Evolutionary conservation across 2,113 vertebrate genomes (phyloP).

Genomic region (Peromyscus maniculatus): DNA sequence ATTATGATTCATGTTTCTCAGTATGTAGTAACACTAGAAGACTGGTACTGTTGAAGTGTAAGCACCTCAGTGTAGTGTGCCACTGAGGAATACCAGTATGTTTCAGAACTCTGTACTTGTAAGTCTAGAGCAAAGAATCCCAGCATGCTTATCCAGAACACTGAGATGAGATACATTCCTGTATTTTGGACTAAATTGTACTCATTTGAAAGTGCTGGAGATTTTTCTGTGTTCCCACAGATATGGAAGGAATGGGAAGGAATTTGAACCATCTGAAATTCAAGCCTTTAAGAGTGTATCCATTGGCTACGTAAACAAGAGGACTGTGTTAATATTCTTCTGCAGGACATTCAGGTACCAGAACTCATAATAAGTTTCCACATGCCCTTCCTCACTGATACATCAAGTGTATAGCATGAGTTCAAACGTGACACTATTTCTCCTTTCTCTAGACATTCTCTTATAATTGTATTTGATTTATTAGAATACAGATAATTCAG

Average conservation of each 20-base stretch:
- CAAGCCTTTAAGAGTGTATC: not conserved
- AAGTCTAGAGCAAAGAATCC: not conserved
- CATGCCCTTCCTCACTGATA: not conserved
- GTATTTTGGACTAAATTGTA: not conserved
- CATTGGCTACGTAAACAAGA: not conserved
- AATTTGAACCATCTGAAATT: not conserved
- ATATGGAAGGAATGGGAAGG: not conserved
- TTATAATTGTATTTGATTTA: not conserved
- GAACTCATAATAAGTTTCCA: not conserved
- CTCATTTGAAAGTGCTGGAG: not conserved
- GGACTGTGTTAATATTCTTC: not conserved
- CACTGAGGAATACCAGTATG: not conserved
- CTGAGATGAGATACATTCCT: not conserved
- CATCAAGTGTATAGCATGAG: not conserved
- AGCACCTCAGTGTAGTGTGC: not conserved
- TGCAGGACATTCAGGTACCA: not conserved
- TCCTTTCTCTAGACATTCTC: not conserved
- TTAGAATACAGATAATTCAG: not conserved
- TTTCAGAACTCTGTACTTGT: not conserved
- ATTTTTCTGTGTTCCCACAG: not conserved
- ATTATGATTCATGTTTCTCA: not conserved
- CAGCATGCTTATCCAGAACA: not conserved
- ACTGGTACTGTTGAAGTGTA: not conserved
- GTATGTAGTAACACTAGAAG: not conserved
- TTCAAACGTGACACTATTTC: not conserved